Base-by-base conservation (phyloP, 2,888 invertebrate species). In the Hoplodrina ambigua region DNA sequence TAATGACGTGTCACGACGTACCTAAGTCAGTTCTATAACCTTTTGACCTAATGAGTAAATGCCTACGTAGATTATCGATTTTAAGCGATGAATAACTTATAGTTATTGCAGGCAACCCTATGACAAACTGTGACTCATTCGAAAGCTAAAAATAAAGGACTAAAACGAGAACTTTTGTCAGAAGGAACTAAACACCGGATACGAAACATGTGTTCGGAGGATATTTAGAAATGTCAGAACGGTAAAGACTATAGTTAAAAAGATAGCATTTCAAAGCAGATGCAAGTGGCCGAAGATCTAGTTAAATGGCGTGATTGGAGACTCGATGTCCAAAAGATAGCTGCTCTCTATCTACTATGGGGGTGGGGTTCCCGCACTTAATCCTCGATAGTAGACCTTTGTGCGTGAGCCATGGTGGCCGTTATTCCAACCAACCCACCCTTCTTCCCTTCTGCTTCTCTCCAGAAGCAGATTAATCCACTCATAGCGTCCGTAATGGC, bases 41-140 rank as follows among this genome's bases (percentile, higher is more conserved):
- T 75, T 68, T 60, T 79, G 71, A 67, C 75, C 66, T 61, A 67
- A 61, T 64, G 11, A 13, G n/a, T 41, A 53, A 54, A 63, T 20
- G 50, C 58, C 56, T 63, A 52, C 25, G 30, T 63, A 62, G 20
- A 4, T 55, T 64, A 82, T 70, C 53, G 66, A 76, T 73, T 72
- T 66, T 57, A 53, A 25, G 19, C 19, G 20, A 37, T 68, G 20
- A 73, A 56, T 62, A 66, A 64, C 58, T 63, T 41, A 53, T 64
- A 72, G 53, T 50, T 72, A 55, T 19, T 46, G 58, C 69, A 68
- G 49, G 69, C 46, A 72, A 63, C 52, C 52, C 17, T 54, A 20
- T 25, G 33, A 52, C 56, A 15, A 50, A 71, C 33, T 61, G 64
- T 72, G 55, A 76, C 59, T 59, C 37, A 68, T 80, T 56, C 25